Percentiles rank a stretch among this genome's conserved stretches.
phyloP scores from a whole-genome alignment of 2,113 vertebrate genomes.

The Procavia capensis region DNA sequence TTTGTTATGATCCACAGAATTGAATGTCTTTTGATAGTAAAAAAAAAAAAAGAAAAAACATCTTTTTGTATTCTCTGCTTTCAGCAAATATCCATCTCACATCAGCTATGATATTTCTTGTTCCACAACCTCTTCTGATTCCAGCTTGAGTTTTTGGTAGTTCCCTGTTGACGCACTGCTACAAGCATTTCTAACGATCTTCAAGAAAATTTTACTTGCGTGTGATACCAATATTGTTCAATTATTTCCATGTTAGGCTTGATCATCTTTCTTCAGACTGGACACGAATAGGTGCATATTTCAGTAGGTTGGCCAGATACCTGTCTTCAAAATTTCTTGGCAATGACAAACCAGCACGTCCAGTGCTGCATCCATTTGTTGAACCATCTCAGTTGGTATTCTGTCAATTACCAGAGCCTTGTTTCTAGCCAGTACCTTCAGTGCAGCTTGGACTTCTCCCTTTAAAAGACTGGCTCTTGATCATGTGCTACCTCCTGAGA shows the following conservation, averaged over 20 bases:
- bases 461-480: too few relatives aligned
- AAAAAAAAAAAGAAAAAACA: background rate
- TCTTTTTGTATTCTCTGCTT: background rate
- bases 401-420: too few relatives aligned
- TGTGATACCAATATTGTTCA: background rate
- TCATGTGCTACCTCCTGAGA: too few relatives aligned
- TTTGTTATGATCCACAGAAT: background rate
- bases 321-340: too few relatives aligned
- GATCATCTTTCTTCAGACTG: background rate
- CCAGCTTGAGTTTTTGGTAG: background rate
- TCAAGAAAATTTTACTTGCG: background rate
- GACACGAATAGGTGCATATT: background rate
- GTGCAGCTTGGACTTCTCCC: too few relatives aligned
- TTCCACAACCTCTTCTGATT: background rate
- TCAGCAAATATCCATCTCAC: background rate
- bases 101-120: background rate
- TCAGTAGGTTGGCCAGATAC: too few relatives aligned
- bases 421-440: too few relatives aligned
- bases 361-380: too few relatives aligned
- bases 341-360: too few relatives aligned
- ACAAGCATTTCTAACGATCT: background rate
- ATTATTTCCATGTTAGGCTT: background rate
- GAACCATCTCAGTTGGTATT: too few relatives aligned
- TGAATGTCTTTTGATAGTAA: background rate
- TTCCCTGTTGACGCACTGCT: background rate